Conservation (phyloP, 2,888 invertebrate species). For the Chalcis sispes region DNA sequence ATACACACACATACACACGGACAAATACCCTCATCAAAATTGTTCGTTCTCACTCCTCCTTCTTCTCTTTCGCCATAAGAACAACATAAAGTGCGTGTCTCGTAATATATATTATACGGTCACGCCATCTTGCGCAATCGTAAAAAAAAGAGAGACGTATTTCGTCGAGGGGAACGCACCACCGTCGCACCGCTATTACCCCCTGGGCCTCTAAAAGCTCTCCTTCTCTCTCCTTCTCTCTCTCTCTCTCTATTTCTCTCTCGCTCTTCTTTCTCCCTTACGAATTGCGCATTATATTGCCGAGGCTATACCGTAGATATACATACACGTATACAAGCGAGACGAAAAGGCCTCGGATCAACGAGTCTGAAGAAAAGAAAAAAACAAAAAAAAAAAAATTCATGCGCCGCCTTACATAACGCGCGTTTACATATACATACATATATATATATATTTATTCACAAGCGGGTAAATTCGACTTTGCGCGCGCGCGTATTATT, state of each 20-base stretch:
- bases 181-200: conserved; percentile 50
- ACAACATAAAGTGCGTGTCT: conserved; percentile 61
- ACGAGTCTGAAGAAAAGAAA: no score
- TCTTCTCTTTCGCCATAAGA: conserved; percentile 53
- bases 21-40: no score
- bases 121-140: conserved; percentile 68
- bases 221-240: conserved; percentile 54
- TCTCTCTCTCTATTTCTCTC: conserved; percentile 51
- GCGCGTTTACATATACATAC: no score
- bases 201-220: conserved; percentile 58
- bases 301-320: not conserved
- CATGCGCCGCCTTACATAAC: conserved; percentile 15
- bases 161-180: conserved; percentile 57
- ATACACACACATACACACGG: no score
- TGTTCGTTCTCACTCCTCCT: no score
- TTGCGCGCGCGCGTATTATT: no score
- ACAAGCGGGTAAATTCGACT: no score
- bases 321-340: no score
- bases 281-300: not conserved
- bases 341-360: no score
- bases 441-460: no score
- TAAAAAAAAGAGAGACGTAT: conserved; percentile 64
- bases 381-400: conserved; percentile 16
- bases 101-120: conserved; percentile 65
- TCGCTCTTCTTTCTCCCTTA: conserved; percentile 52